Conservation (phyloP, 2,797 vertebrate genomes). For the Allobates femoralis region DNA sequence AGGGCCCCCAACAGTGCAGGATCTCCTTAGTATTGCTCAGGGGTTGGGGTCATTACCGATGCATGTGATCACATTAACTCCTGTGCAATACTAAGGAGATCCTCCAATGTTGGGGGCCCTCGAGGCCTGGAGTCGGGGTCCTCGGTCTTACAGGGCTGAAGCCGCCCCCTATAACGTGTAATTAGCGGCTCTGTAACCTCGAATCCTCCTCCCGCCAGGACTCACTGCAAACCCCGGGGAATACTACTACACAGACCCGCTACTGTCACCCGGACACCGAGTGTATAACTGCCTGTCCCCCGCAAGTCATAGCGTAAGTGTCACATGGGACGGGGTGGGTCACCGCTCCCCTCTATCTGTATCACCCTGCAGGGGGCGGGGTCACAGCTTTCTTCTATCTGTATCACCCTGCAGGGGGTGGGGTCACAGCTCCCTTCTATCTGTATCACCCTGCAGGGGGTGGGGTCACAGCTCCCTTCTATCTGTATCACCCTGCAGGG, state of each 20-base stretch:
- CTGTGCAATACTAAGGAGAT: too few species aligned
- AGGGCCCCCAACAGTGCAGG: too few species aligned
- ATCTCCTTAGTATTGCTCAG: too few species aligned
- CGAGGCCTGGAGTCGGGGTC: too few species aligned
- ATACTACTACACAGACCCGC: constrained; percentile 52
- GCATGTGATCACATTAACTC: too few species aligned
- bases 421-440: not conserved
- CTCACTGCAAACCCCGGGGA: constrained; percentile 27
- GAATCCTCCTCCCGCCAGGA: constrained; percentile 24
- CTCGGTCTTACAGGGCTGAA: not conserved
- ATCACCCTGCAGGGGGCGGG: constrained; percentile 16
- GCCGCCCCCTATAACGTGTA: too few species aligned
- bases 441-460: constrained; percentile 19
- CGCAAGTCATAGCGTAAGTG: constrained; percentile 16
- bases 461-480: constrained; percentile 2
- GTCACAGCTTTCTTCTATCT: not conserved
- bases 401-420: constrained; percentile 6
- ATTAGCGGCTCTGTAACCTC: too few species aligned
- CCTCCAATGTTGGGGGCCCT: too few species aligned
- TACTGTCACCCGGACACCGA: constrained; percentile 26
- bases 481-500: constrained; percentile 28
- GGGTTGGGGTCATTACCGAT: too few species aligned
- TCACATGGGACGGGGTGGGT: constrained; percentile 11
- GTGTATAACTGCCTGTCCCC: constrained; percentile 53
- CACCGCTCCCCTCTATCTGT: not conserved